Base-by-base conservation (phyloP, 2,797 vertebrate species). In the Chromis chromis region DNA sequence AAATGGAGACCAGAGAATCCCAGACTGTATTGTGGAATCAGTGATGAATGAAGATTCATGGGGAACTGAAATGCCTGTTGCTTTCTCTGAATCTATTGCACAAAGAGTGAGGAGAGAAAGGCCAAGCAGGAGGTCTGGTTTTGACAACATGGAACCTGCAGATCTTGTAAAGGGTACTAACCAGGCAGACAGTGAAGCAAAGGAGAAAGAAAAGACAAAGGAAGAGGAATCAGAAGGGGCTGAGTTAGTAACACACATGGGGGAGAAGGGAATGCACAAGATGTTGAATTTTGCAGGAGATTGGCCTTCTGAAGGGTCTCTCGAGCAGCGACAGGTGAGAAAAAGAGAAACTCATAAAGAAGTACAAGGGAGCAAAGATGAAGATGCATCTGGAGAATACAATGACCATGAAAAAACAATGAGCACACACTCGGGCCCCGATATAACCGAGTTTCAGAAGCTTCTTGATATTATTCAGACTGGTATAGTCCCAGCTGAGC, bases 241-340 rank as follows among this genome's bases (percentile, higher is more conserved):
- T 5, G 65, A 80, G 27, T 27, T 42, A 1, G n/a, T 14, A 12
- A 61, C 39, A n/a, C 52, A 69, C 3, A 36, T 16, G 53, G 65
- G 14, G 44, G 77, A 82, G 31, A 63, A 39, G 11, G 64, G 54
- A 56, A 92, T 70, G 57, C 77, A 86, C 9, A 90, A 95, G 59
- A 77, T 89, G 24, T 77, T 96, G 6, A 90, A 93, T 78, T 99
- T 98, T 93, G 82, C 95, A 11, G 97, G 96, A 65, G 97, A 99
- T 58, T 99, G 97, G 97, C 97, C 97, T 3, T 55, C 94, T 53
- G 94, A 95, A 78, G 94, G 93, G 70, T 93, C 94, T 31, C 93
- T 97, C 53, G 86, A 93, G 65, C 97, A 97, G 86, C 96, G 96
- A 27, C 85, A 83, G 60, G 94, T 84, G 66, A 96, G 86, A 85